Evolutionary conservation across 1,140 invertebrate genomes (phyloP).

Genomic region (Bombus waltoni): DNA sequence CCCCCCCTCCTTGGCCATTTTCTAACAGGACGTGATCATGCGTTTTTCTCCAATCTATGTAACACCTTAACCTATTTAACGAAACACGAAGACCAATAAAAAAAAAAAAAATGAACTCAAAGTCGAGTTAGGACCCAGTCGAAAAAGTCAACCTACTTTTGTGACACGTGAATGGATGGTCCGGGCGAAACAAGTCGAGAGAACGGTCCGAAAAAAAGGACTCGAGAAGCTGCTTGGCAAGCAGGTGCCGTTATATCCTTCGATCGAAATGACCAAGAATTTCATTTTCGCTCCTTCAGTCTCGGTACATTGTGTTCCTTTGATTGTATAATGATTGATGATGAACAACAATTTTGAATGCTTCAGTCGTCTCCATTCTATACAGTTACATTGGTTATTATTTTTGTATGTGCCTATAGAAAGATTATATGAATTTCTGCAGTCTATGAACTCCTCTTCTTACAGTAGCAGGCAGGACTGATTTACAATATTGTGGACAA

Average conservation of each 20-base stretch:
- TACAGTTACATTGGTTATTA: too few species aligned
- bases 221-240: background rate
- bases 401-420: background rate
- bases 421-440: background rate
- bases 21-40: background rate
- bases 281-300: background rate
- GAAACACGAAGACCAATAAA: background rate
- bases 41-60: background rate
- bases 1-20: background rate
- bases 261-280: background rate
- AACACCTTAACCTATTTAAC: background rate
- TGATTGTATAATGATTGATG: too few species aligned
- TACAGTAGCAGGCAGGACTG: background rate
- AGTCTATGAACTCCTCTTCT: background rate
- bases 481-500: background rate
- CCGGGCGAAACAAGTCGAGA: background rate
- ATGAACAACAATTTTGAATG: too few species aligned
- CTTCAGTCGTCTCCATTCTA: background rate
- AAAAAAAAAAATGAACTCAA: background rate
- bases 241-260: conserved; percentile 13
- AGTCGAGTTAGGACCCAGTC: background rate
- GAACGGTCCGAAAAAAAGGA: background rate
- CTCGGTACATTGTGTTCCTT: background rate
- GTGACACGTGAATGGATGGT: background rate
- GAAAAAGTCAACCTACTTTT: conserved; percentile 23